Conservation (phyloP, 2,113 vertebrate species). For the Epinephelus cyanopodus region DNA sequence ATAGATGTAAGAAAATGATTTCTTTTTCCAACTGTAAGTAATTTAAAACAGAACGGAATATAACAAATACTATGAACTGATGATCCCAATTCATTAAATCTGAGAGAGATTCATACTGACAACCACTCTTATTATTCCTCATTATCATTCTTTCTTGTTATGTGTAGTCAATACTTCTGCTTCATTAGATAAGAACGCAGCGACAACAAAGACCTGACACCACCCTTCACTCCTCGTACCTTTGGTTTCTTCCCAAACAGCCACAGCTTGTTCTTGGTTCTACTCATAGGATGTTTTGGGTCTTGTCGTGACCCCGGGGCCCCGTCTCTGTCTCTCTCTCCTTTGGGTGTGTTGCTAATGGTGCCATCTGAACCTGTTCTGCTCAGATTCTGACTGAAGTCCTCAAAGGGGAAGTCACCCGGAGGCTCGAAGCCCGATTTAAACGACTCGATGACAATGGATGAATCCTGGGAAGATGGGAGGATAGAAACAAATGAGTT, state of each 20-base stretch:
- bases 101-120: neutral
- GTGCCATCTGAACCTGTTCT: constrained; percentile 95
- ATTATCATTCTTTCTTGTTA: no score
- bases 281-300: constrained; percentile 90
- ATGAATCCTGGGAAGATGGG: constrained; percentile 87
- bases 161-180: no score
- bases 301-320: constrained; percentile 87
- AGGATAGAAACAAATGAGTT: neutral
- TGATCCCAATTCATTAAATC: neutral
- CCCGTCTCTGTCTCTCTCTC: constrained; percentile 29
- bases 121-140: neutral
- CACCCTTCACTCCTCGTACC: constrained; percentile 80
- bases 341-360: constrained; percentile 92
- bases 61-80: neutral
- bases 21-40: neutral
- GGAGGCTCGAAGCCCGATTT: constrained; percentile 98
- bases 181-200: neutral
- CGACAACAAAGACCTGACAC: neutral
- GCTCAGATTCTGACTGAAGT: constrained; percentile 98
- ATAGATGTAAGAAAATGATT: neutral
- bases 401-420: constrained; percentile 96
- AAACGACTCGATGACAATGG: constrained; percentile 96
- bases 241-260: constrained; percentile 99
- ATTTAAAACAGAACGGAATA: neutral
- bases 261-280: constrained; percentile 98